These are phyloP conservation scores for Amblyraja radiata DNA, from an alignment of 2,797 vertebrate genomes.

Conservation along the genomic window DNA sequence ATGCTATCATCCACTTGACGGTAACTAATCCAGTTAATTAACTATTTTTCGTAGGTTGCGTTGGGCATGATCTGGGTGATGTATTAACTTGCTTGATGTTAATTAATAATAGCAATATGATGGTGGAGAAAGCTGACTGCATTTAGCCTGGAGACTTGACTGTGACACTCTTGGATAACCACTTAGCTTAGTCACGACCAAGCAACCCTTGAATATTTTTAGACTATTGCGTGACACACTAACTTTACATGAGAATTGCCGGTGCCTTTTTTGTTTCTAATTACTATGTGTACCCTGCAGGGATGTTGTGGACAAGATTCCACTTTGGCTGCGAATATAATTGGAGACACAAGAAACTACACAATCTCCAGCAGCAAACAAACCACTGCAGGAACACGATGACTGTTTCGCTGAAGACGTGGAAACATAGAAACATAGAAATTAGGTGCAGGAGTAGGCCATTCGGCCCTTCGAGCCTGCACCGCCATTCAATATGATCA, in stretches of 20 bases:
- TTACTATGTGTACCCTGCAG: background rate
- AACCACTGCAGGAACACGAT: too few relatives aligned
- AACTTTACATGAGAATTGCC: background rate
- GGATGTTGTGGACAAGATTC: background rate
- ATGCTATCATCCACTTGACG: background rate
- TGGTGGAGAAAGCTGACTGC: background rate
- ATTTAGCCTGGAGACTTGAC: background rate
- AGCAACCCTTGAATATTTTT: background rate
- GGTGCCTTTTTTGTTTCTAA: conserved; percentile 9
- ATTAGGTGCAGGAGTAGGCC: too few relatives aligned
- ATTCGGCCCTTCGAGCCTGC: too few relatives aligned
- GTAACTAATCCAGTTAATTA: background rate
- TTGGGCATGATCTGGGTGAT: too few relatives aligned
- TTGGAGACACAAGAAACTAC: too few relatives aligned
- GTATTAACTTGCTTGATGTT: background rate
- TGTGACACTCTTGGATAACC: background rate
- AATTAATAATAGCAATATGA: background rate
- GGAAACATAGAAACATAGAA: too few relatives aligned
- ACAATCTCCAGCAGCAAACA: too few relatives aligned
- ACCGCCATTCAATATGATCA: too few relatives aligned
- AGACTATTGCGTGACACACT: conserved; percentile 8
- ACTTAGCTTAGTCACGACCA: background rate
- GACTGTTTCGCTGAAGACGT: too few relatives aligned
- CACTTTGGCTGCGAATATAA: background rate
- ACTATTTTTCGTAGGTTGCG: background rate